Percentiles rank a stretch among this genome's conserved stretches.
phyloP scores from a whole-genome alignment of 2,888 invertebrate species.

The Glaucopsyche alexis region DNA sequence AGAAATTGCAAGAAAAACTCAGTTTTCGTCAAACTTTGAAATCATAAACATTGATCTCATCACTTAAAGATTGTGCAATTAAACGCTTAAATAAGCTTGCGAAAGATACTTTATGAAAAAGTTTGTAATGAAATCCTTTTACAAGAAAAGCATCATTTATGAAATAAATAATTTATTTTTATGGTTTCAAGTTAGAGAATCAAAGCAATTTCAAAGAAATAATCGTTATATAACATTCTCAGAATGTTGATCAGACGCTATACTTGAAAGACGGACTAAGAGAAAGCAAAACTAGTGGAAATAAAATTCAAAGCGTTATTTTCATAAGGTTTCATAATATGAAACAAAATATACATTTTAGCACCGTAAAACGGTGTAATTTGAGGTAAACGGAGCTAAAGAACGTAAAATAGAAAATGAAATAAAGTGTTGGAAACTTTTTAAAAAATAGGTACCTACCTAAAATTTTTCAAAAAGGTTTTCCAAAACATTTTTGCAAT shows the following conservation, averaged over 20 bases:
- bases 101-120: not conserved
- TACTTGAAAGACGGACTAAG: not conserved
- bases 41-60: no score
- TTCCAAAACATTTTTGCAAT: no score
- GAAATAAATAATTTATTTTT: not conserved
- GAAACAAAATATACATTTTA: no score
- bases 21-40: no score
- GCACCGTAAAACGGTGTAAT: no score
- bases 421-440: no score
- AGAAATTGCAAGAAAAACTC: no score
- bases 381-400: no score
- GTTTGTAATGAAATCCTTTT: not conserved
- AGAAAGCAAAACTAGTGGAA: not conserved
- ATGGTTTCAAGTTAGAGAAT: not conserved
- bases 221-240: not conserved
- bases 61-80: not conserved
- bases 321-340: no score
- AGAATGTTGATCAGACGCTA: not conserved
- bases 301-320: not conserved
- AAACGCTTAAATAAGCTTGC: not conserved
- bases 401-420: no score
- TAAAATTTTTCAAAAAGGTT: no score
- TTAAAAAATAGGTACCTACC: no score
- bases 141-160: not conserved
- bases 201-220: not conserved